Evolutionary conservation across 2,888 invertebrate species (phyloP).

Genomic region (Leucophora obtusa): DNA sequence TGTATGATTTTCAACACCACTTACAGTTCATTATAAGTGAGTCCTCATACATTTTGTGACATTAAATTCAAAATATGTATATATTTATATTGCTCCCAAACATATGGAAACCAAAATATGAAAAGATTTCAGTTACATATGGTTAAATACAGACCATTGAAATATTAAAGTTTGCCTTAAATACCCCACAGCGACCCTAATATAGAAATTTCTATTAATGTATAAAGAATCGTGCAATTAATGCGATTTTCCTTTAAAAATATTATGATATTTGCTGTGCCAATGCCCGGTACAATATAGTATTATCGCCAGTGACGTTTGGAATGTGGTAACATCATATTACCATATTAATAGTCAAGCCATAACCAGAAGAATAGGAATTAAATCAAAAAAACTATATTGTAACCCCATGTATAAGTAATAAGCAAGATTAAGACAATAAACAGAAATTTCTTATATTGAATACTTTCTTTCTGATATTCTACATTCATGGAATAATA

Average conservation of each 20-base stretch:
- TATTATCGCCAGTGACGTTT: not conserved
- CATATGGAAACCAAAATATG: conserved; percentile 6
- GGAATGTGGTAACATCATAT: conserved; percentile 35
- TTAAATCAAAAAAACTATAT: not conserved
- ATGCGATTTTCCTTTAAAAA: conserved; percentile 17
- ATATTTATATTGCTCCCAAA: not conserved
- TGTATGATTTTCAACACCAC: conserved; percentile 26
- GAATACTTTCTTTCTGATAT: not conserved
- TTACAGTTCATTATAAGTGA: conserved; percentile 32
- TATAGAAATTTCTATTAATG: not conserved
- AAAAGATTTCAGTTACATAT: conserved; percentile 22
- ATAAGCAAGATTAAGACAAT: not conserved
- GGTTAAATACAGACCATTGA: not conserved
- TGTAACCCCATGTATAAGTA: conserved; percentile 2
- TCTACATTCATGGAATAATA: not conserved
- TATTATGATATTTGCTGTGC: not conserved
- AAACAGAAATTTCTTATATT: not conserved
- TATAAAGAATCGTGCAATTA: conserved; percentile 31
- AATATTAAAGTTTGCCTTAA: not conserved
- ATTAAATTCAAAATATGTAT: conserved; percentile 27
- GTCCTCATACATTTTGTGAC: conserved; percentile 48
- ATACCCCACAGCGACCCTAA: not conserved
- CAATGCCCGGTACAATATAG: conserved; percentile 9
- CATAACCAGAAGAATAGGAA: conserved; percentile 14
- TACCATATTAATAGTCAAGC: conserved; percentile 54